Percentiles rank a stretch among this genome's conserved stretches.
Conservation (phyloP, 2,113 vertebrate species). For the Oncorhynchus tshawytscha region DNA sequence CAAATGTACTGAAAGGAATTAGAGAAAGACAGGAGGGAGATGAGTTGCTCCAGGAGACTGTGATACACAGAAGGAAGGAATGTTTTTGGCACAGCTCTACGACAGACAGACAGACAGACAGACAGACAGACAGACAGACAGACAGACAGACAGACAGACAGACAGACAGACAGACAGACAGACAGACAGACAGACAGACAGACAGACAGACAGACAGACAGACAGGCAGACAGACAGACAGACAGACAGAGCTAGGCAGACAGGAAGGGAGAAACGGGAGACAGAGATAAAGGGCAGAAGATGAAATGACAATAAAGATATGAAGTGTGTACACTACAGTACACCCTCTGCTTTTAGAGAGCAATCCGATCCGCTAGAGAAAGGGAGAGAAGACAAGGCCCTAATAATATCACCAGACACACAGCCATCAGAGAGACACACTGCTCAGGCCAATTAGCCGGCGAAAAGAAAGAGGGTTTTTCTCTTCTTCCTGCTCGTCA, state of each 20-base stretch:
- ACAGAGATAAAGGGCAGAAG: neutral
- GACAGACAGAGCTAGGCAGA: neutral
- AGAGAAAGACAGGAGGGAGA: constrained; percentile 2
- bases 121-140: neutral
- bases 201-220: neutral
- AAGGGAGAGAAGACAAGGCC: constrained; percentile 30
- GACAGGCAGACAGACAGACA: neutral
- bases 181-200: neutral
- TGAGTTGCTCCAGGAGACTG: constrained; percentile 32
- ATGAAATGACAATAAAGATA: neutral
- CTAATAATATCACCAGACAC: constrained; percentile 59
- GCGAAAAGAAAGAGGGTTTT: constrained; percentile 33
- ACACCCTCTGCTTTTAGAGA: neutral
- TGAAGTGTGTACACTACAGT: neutral
- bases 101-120: neutral
- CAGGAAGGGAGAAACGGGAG: neutral
- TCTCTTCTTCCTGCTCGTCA: constrained; percentile 45
- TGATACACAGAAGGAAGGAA: constrained; percentile 30
- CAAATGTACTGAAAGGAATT: constrained; percentile 14
- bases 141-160: neutral
- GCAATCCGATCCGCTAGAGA: neutral
- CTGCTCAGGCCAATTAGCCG: constrained; percentile 67
- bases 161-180: neutral
- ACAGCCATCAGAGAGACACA: constrained; percentile 42
- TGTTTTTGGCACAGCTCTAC: constrained; percentile 1